phyloP scores from a whole-genome alignment of 2,888 invertebrate genomes.

The Scrobipalpa costella region DNA sequence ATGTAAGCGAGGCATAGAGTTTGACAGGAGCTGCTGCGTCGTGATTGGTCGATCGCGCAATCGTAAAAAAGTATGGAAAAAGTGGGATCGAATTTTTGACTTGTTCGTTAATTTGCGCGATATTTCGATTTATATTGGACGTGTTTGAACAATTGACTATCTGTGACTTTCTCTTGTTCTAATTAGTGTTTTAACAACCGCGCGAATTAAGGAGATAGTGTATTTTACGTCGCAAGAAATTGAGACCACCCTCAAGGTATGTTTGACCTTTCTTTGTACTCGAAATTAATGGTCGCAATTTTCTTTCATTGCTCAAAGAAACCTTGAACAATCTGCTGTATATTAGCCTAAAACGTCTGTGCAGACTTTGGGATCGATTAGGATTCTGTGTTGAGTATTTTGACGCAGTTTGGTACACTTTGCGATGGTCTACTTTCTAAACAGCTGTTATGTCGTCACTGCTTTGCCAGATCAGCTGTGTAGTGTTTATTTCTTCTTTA shows the following conservation, averaged over 20 bases:
- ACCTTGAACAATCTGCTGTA: constrained; percentile 4
- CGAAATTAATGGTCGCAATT: constrained; percentile 48
- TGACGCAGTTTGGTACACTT: constrained; percentile 28
- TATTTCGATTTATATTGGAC: constrained; percentile 56
- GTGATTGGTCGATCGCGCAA: constrained; percentile 23
- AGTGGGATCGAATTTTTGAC: constrained; percentile 26
- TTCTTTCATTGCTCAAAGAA: constrained; percentile 10
- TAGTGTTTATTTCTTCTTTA: constrained; percentile 27
- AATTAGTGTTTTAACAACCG: neutral
- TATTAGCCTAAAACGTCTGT: neutral
- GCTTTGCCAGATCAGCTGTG: constrained; percentile 28
- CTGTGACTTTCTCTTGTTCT: constrained; percentile 49
- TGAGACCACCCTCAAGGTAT: constrained; percentile 30
- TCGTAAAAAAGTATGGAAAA: constrained; percentile 18
- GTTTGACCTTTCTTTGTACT: constrained; percentile 66
- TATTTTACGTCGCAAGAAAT: constrained; percentile 26
- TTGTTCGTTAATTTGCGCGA: constrained; percentile 52
- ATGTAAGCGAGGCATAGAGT: constrained; percentile 16
- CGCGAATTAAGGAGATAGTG: neutral
- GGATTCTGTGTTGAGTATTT: neutral
- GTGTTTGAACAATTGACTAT: constrained; percentile 45
- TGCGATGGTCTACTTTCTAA: constrained; percentile 25
- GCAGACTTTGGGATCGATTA: constrained; percentile 3
- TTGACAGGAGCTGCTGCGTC: constrained; percentile 11
- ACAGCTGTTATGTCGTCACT: constrained; percentile 32